A percentile compares a stretch with the other conserved stretches of the same genome.
phyloP scores from a whole-genome alignment of 2,888 invertebrate genomes.

The Heliconius sara region DNA sequence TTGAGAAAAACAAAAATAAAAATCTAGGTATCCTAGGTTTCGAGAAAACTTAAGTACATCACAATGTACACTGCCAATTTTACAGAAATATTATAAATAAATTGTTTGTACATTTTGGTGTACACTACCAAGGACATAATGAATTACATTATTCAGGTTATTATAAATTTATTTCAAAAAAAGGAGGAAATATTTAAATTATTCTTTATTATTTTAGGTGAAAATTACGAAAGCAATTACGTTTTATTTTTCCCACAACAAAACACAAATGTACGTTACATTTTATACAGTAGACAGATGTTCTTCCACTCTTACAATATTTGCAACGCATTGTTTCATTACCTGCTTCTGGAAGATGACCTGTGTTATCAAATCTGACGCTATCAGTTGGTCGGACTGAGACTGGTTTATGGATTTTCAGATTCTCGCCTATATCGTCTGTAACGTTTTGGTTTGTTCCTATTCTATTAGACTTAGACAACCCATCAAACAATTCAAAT shows the following conservation, averaged over 20 bases:
- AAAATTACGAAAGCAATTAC: conserved; percentile 38
- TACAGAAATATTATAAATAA: conserved; percentile 31
- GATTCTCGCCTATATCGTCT: conserved; percentile 18
- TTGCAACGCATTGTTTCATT: conserved; percentile 41
- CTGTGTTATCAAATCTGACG: not conserved
- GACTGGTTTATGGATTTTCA: conserved; percentile 10
- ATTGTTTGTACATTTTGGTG: conserved; percentile 37
- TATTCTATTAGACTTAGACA: conserved; percentile 9
- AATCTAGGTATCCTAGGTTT: conserved; percentile 27
- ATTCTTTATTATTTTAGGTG: conserved; percentile 29
- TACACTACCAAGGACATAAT: conserved; percentile 24
- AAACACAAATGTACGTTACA: conserved; percentile 42
- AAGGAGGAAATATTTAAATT: conserved; percentile 20
- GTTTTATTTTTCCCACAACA: conserved; percentile 40
- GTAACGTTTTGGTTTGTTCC: conserved; percentile 8
- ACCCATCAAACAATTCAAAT: conserved; percentile 10
- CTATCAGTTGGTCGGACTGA: conserved; percentile 10
- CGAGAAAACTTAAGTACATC: conserved; percentile 36
- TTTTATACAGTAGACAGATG: conserved; percentile 1
- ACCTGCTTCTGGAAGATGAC: conserved; percentile 35
- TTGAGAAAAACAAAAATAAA: conserved; percentile 27
- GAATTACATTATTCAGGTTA: no score
- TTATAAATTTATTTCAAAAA: no score
- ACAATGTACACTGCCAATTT: conserved; percentile 24
- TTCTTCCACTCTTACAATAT: conserved; percentile 9